Base-by-base conservation (phyloP, 2,797 vertebrate genomes). In the Sciurus vulgaris region DNA sequence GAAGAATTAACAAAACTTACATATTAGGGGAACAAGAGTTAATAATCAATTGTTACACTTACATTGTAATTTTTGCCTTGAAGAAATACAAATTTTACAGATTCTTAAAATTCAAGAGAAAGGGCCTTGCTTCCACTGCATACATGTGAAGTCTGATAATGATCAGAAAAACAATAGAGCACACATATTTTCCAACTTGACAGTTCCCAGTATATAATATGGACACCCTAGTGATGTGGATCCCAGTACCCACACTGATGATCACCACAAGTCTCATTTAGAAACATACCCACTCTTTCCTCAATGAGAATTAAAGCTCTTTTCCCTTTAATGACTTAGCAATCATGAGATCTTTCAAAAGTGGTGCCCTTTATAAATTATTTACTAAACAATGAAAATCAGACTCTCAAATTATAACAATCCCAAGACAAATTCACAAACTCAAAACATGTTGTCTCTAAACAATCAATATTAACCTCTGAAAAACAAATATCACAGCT, bases 321-420 rank as follows among this genome's bases (percentile, higher is more conserved):
- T 74, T 86, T 49, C 13, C 7, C 26, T 47, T 92, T 84, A 12
- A 78, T 20, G 56, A 89, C 51, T 70, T 49, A 59, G 26, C 35
- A 44, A 83, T 44, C 38, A 87, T 4, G 56, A 15, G 12, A 61
- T 67, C 65, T 56, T 86, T 83, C n/a, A 22, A 79, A 91, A 59
- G 49, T 26, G 20, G 5, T 95, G 30, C 10, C 72, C 59, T 95
- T 84, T 67, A 85, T 72, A 91, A 91, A 61, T 81, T 93, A 87
- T 88, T 92, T 91, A 87, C 2, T 84, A 85, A 82, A 76, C n/a
- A 92, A 41, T 76, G 26, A 90, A 93, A 91, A 77, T 35, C 38
- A 82, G 9, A 65, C 17, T 86, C 63, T 89, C 35, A 76, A 87
- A 69, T 65, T 84, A 91, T 33, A 91, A 83, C 95, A 93, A 33